A percentile compares a stretch with the other conserved stretches of the same genome.
Evolutionary conservation across 2,797 vertebrate species (phyloP).

Genomic region (Menidia menidia): DNA sequence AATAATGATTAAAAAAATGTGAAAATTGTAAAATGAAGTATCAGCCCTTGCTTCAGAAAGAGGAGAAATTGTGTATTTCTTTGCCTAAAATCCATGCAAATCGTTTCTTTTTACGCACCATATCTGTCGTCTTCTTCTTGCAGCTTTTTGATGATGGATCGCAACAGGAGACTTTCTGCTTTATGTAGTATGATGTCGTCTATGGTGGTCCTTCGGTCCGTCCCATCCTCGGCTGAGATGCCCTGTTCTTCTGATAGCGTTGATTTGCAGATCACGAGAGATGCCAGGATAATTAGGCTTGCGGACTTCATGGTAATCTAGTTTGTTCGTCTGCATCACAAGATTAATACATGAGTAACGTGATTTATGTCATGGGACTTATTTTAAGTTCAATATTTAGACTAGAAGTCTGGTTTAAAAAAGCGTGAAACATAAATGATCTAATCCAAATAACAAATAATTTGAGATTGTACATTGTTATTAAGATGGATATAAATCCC

Average conservation of each 20-base stretch:
- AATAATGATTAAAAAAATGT: too few species aligned
- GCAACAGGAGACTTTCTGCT: slow-evolving; percentile 83
- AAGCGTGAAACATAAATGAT: too few species aligned
- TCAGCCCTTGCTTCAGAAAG: too few species aligned
- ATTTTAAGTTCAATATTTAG: too few species aligned
- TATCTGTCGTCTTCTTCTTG: slow-evolving; percentile 79
- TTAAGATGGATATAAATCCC: too few species aligned
- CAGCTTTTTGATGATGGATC: slow-evolving; percentile 82
- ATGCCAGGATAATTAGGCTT: slow-evolving; percentile 82
- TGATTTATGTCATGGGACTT: not conserved
- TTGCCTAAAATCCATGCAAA: not conserved
- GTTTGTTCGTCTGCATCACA: slow-evolving; percentile 40
- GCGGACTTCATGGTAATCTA: slow-evolving; percentile 80
- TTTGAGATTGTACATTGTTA: too few species aligned
- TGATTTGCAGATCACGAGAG: slow-evolving; percentile 77
- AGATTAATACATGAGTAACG: not conserved
- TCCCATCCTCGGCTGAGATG: slow-evolving; percentile 77
- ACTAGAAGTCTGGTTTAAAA: too few species aligned
- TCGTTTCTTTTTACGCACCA: slow-evolving; percentile 67
- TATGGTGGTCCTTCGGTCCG: slow-evolving; percentile 70
- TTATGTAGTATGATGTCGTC: slow-evolving; percentile 84
- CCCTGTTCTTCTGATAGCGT: slow-evolving; percentile 75
- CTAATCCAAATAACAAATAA: too few species aligned
- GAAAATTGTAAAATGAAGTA: too few species aligned
- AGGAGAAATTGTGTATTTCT: not conserved